These are phyloP conservation scores for Thaumatotibia leucotreta DNA, from an alignment of 1,140 invertebrate genomes.

Conservation along the genomic window DNA sequence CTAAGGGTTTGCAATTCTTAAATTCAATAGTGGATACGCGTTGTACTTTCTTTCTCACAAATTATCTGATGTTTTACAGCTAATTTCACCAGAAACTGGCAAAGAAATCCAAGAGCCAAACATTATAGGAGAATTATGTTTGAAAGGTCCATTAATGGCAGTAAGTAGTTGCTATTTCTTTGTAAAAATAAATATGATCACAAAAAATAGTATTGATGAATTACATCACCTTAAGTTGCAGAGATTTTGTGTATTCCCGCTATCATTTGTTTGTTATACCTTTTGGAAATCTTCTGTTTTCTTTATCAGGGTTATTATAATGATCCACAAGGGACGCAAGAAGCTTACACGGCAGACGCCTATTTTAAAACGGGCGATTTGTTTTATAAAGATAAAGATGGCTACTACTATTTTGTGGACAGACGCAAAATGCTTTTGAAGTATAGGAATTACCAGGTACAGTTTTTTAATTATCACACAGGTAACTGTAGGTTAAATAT, in stretches of 20 bases:
- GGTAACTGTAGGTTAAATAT: no score
- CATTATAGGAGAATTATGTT: neutral
- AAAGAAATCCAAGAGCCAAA: neutral
- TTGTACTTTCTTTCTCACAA: neutral
- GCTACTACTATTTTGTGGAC: slow-evolving; percentile 23
- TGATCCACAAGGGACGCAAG: slow-evolving; percentile 18
- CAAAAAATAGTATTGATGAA: no score
- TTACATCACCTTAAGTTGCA: no score
- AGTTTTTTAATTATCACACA: neutral
- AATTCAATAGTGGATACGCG: neutral
- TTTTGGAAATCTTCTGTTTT: slow-evolving; percentile 18
- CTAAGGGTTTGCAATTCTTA: neutral
- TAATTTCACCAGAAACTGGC: neutral
- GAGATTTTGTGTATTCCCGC: no score
- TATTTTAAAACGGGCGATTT: slow-evolving; percentile 28
- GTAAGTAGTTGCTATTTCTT: slow-evolving; percentile 35
- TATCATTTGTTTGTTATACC: no score
- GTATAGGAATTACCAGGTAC: slow-evolving; percentile 29
- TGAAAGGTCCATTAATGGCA: neutral
- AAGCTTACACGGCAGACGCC: slow-evolving; percentile 16
- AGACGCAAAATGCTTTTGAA: slow-evolving; percentile 24
- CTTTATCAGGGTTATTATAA: slow-evolving; percentile 15
- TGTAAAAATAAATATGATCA: slow-evolving; percentile 5
- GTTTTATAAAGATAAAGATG: slow-evolving; percentile 20
- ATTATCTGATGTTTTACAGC: neutral